These are phyloP conservation scores for Otocyon megalotis DNA, from an alignment of 2,113 vertebrate genomes.

Conservation along the genomic window DNA sequence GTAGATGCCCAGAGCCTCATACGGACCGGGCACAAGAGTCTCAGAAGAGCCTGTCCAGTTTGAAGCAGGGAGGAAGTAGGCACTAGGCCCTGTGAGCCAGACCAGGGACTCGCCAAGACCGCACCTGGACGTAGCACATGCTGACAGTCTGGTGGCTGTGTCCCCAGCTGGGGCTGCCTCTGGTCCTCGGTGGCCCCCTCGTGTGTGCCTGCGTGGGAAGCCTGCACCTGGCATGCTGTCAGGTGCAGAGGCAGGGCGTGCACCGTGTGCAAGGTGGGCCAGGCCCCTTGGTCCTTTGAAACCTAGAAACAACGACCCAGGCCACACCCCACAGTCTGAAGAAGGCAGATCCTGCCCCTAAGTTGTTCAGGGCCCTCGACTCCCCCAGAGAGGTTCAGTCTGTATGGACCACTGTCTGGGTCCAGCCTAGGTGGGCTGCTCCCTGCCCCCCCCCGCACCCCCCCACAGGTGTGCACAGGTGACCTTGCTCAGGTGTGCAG, in stretches of 20 bases:
- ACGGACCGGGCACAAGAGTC: background rate
- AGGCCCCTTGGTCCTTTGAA: background rate
- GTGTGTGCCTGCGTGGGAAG: background rate
- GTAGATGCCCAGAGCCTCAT: background rate
- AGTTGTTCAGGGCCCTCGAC: accelerated
- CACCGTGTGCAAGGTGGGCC: accelerated
- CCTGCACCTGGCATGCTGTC: background rate
- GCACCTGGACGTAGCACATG: accelerated
- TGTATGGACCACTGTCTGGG: background rate
- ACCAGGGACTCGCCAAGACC: background rate
- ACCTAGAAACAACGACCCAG: background rate
- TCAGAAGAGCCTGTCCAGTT: background rate
- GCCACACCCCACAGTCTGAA: background rate
- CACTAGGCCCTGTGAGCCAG: background rate
- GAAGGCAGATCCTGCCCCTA: background rate
- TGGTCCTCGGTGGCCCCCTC: accelerated
- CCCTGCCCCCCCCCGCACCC: accelerated
- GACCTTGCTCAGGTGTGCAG: background rate
- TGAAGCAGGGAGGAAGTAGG: background rate
- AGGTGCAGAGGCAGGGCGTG: no score
- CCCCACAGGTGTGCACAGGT: background rate
- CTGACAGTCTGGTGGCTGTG: accelerated
- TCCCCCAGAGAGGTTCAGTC: background rate
- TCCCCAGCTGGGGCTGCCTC: background rate
- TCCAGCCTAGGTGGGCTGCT: background rate